Conservation (phyloP, 2,113 vertebrate genomes). For the Nanger granti region DNA sequence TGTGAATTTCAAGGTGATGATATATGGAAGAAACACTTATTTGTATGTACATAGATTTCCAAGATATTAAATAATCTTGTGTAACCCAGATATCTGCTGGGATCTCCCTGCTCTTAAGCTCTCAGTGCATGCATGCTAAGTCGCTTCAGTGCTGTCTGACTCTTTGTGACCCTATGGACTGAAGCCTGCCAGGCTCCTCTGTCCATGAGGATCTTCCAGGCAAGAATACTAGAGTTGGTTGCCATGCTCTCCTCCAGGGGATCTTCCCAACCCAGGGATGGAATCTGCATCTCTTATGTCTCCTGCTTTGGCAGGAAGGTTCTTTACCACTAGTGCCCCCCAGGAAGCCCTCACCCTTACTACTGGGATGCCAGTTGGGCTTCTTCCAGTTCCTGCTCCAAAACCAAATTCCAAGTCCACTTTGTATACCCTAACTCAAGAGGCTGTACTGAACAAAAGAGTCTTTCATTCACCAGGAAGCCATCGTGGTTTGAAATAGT, state of each 20-base stretch:
- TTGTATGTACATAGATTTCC: background rate
- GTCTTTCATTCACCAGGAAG: slow-evolving; percentile 34
- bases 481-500: background rate
- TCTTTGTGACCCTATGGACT: background rate
- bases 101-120: background rate
- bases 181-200: background rate
- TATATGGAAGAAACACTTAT: background rate
- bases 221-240: background rate
- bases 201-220: background rate
- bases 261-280: background rate
- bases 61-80: background rate
- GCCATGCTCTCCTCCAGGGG: background rate
- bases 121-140: background rate
- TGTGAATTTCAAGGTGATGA: background rate
- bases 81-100: background rate
- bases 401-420: background rate
- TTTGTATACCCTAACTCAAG: background rate
- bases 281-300: background rate
- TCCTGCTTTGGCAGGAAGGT: background rate
- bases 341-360: background rate
- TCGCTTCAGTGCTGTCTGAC: background rate
- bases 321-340: background rate
- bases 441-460: background rate
- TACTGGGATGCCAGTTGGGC: background rate
- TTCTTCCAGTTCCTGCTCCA: background rate